Evolutionary conservation across 2,797 vertebrate genomes (phyloP).

Genomic region (Perdix hodgsoniae): DNA sequence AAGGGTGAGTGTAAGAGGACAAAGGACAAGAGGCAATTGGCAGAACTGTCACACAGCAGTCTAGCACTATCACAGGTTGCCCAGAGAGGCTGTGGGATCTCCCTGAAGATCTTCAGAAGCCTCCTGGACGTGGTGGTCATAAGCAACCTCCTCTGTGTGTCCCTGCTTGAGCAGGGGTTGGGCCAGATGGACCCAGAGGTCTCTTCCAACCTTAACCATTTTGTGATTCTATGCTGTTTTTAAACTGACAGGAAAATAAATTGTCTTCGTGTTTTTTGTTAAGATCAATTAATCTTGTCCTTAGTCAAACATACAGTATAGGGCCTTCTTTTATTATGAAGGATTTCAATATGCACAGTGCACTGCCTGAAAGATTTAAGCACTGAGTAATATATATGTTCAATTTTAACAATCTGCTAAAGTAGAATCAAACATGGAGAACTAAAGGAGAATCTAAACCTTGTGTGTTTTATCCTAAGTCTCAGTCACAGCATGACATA

Average conservation of each 20-base stretch:
- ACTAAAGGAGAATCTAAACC: background rate
- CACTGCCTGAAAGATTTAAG: background rate
- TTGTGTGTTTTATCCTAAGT: background rate
- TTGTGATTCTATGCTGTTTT: background rate
- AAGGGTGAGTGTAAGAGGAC: background rate
- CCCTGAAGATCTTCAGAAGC: background rate
- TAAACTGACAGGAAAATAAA: slow-evolving; percentile 1
- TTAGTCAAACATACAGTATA: background rate
- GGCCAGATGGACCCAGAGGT: background rate
- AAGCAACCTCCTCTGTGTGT: background rate
- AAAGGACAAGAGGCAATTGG: background rate
- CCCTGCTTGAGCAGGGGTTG: background rate
- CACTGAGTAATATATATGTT: background rate
- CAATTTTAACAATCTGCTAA: background rate
- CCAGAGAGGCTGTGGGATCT: background rate
- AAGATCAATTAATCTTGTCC: background rate
- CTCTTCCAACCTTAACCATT: background rate
- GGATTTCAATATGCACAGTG: background rate
- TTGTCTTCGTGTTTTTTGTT: background rate
- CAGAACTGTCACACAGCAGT: background rate
- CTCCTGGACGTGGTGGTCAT: background rate
- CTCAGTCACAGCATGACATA: background rate
- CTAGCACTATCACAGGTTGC: background rate
- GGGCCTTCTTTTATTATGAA: background rate
- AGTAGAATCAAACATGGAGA: background rate